Evolutionary conservation across 2,888 invertebrate genomes (phyloP).

Genomic region (Ceramica pisi): DNA sequence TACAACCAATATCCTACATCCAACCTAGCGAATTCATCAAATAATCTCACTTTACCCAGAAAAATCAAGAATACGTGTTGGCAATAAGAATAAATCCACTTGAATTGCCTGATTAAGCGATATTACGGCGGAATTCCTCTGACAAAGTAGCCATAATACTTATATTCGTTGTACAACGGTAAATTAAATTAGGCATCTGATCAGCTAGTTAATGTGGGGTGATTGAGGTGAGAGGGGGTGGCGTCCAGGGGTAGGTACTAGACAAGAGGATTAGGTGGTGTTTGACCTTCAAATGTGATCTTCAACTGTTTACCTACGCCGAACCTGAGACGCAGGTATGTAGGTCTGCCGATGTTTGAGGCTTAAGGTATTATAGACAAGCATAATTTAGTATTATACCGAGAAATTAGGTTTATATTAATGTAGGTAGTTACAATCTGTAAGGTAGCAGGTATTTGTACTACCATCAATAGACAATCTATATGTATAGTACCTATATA

Average conservation of each 20-base stretch:
- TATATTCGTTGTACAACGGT: slow-evolving; percentile 19
- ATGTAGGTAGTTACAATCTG: neutral
- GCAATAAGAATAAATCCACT: slow-evolving; percentile 26
- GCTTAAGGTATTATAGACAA: slow-evolving; percentile 21
- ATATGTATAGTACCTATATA: no score
- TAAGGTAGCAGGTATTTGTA: neutral
- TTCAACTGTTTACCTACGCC: slow-evolving; percentile 5
- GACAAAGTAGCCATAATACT: slow-evolving; percentile 30
- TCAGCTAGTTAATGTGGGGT: slow-evolving; percentile 44
- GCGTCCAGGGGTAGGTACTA: neutral
- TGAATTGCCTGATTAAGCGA: slow-evolving; percentile 41
- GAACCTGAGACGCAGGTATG: neutral
- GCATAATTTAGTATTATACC: slow-evolving; percentile 3
- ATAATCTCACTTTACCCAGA: slow-evolving; percentile 30
- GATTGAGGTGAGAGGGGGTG: slow-evolving; percentile 15
- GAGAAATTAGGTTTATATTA: neutral
- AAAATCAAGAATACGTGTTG: slow-evolving; percentile 33
- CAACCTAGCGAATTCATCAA: slow-evolving; percentile 4
- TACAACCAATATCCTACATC: neutral
- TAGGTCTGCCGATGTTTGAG: neutral
- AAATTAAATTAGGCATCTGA: slow-evolving; percentile 57
- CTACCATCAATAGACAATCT: no score
- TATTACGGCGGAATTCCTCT: slow-evolving; percentile 36
- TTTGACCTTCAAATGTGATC: slow-evolving; percentile 41
- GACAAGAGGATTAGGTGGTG: slow-evolving; percentile 27